Evolutionary conservation across 23 tunicate species (phyloP).

Genomic region (Clavelina lepadiformis): DNA sequence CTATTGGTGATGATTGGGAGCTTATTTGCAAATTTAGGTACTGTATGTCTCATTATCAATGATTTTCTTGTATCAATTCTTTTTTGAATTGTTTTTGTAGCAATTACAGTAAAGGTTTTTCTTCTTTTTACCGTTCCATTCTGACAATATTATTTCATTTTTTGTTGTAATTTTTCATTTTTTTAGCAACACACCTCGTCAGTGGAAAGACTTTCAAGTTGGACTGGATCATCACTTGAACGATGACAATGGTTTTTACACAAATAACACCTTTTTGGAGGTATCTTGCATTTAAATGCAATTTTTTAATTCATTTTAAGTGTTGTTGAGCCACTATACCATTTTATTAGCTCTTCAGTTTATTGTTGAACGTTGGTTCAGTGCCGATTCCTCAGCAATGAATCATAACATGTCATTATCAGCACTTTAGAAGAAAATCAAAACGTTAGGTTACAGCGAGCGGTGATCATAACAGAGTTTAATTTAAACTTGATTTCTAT

Average conservation of each 20-base stretch:
- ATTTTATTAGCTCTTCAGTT: too few species aligned
- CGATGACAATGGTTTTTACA: conserved; percentile 12
- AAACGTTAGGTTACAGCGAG: too few species aligned
- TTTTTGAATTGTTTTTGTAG: not conserved
- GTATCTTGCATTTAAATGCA: not conserved
- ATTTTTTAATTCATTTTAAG: too few species aligned
- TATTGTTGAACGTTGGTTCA: too few species aligned
- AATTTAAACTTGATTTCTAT: too few species aligned
- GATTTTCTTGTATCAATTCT: not conserved
- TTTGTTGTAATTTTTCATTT: not conserved
- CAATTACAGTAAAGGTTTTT: too few species aligned
- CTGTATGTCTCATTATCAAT: not conserved
- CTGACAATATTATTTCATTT: not conserved
- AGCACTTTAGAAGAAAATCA: too few species aligned
- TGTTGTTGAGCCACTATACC: too few species aligned
- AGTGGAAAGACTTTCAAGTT: conserved; percentile 21
- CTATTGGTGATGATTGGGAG: conserved; percentile 28
- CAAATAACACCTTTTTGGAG: conserved; percentile 37
- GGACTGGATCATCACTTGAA: conserved; percentile 14
- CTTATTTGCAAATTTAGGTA: conserved; percentile 37
- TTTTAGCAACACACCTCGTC: conserved; percentile 31
- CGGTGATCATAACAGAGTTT: too few species aligned
- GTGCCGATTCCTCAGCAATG: too few species aligned
- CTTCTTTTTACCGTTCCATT: too few species aligned
- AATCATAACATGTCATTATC: too few species aligned